Percentiles rank a stretch among this genome's conserved stretches.
Evolutionary conservation across 2,797 vertebrate species (phyloP).

Genomic region (Eleutherodactylus coqui): DNA sequence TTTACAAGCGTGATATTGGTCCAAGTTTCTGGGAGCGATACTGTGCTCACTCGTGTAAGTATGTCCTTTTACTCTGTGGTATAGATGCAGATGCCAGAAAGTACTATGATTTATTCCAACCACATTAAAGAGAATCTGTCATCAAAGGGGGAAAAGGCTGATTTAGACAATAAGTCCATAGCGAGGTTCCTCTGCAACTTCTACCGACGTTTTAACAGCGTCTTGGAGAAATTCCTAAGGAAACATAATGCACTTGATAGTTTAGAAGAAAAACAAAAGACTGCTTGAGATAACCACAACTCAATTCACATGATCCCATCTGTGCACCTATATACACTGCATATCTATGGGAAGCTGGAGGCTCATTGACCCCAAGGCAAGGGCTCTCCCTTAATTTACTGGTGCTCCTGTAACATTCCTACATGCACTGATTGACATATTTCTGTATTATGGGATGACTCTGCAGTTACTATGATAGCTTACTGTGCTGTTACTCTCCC

Average conservation of each 20-base stretch:
- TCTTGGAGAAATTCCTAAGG: too few species aligned
- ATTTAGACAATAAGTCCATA: not conserved
- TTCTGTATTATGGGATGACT: too few species aligned
- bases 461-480: too few species aligned
- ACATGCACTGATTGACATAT: too few species aligned
- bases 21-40: too few species aligned
- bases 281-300: not conserved
- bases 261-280: not conserved
- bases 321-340: not conserved
- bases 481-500: too few species aligned
- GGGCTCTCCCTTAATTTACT: too few species aligned
- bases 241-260: not conserved
- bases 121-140: conserved; percentile 35
- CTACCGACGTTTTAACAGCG: not conserved
- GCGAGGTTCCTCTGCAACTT: not conserved
- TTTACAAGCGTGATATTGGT: too few species aligned
- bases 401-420: too few species aligned
- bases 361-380: not conserved
- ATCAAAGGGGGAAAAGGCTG: conserved; percentile 18
- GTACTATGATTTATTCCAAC: not conserved
- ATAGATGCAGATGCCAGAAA: not conserved
- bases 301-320: not conserved
- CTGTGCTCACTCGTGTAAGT: too few species aligned
- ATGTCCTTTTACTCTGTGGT: not conserved
- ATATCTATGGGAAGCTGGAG: not conserved